These are phyloP conservation scores for Agapostemon virescens DNA, from an alignment of 2,888 invertebrate species.

Conservation along the genomic window DNA sequence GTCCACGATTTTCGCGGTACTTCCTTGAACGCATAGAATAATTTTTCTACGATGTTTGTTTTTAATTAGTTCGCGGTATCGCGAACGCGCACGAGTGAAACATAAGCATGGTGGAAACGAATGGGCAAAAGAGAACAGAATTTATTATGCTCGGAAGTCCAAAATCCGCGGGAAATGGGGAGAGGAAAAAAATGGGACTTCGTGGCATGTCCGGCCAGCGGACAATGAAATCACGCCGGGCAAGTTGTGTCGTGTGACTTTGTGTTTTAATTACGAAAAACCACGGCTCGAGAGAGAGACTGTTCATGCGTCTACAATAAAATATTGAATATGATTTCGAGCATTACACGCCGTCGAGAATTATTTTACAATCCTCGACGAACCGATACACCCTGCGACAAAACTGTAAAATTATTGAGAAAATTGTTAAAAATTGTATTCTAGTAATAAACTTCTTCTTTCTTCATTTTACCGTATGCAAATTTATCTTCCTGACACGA, in stretches of 20 bases:
- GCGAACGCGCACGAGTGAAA: conserved; percentile 40
- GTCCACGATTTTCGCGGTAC: neutral
- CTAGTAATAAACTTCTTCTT: neutral
- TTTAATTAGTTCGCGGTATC: neutral
- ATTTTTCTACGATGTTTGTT: conserved; percentile 2
- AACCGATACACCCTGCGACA: neutral
- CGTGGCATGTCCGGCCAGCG: conserved; percentile 15
- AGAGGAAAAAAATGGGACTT: conserved; percentile 15
- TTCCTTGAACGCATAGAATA: neutral
- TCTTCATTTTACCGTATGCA: too few relatives aligned
- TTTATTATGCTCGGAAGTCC: conserved; percentile 59
- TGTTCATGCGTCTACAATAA: neutral
- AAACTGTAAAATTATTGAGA: neutral
- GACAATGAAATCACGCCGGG: conserved; percentile 35
- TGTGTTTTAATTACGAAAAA: conserved; percentile 40
- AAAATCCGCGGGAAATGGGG: conserved; percentile 6
- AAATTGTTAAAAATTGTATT: neutral
- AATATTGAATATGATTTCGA: conserved; percentile 33
- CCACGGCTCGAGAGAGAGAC: neutral
- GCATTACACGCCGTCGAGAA: neutral
- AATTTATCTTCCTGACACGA: too few relatives aligned
- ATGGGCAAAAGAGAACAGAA: conserved; percentile 47
- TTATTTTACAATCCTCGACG: conserved; percentile 7
- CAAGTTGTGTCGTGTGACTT: neutral
- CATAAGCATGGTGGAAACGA: conserved; percentile 41